Evolutionary conservation across 2,113 vertebrate species (phyloP).

Genomic region (Aptenodytes forsteri): DNA sequence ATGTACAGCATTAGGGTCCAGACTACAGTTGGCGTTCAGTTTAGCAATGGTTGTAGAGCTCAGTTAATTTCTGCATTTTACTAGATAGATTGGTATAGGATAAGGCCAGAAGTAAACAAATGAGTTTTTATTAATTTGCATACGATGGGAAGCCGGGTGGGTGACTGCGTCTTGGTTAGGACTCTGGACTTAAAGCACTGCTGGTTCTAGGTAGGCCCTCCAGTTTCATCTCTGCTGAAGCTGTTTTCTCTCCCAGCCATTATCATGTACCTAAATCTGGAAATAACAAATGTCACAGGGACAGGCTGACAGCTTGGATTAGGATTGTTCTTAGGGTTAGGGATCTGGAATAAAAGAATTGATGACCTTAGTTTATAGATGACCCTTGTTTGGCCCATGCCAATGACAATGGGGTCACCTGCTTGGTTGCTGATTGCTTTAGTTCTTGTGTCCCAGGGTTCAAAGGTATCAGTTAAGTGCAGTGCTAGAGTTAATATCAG

Average conservation of each 20-base stretch:
- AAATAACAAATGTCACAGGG: background rate
- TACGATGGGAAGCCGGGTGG: background rate
- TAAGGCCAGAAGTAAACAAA: background rate
- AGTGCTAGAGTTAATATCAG: background rate
- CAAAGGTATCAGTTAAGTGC: background rate
- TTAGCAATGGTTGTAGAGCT: background rate
- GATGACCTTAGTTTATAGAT: background rate
- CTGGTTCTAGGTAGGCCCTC: background rate
- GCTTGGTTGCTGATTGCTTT: background rate
- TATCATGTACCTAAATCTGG: background rate
- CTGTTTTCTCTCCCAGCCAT: background rate
- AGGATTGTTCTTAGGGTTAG: background rate
- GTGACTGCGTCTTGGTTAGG: rapidly evolving
- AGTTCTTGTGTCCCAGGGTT: background rate
- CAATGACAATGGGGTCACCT: background rate
- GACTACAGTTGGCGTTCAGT: background rate
- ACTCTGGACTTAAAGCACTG: background rate
- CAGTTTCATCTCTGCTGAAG: background rate
- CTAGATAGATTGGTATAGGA: background rate
- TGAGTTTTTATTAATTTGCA: background rate
- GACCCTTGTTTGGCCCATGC: background rate
- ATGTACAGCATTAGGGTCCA: background rate
- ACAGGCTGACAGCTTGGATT: background rate
- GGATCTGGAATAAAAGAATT: background rate
- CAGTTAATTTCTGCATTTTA: background rate